A percentile compares a stretch with the other conserved stretches of the same genome.
These are phyloP conservation scores for Hyles euphorbiae DNA, from an alignment of 1,140 invertebrate species.

Conservation along the genomic window DNA sequence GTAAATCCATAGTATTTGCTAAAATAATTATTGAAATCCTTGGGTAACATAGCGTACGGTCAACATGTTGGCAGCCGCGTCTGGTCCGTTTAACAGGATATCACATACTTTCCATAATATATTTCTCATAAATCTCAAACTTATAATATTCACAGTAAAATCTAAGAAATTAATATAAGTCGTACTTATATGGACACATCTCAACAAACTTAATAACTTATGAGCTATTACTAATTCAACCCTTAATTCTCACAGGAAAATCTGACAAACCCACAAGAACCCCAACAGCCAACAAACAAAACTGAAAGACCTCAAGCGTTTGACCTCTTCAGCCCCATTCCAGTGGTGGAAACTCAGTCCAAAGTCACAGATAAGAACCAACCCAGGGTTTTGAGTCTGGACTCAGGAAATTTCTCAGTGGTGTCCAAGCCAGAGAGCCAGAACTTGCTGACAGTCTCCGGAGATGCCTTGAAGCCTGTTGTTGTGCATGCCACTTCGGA, in stretches of 20 bases:
- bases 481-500: constrained; percentile 57
- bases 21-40: no score
- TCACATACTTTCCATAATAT: no score
- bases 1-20: no score
- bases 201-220: no score
- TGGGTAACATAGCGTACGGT: no score
- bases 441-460: constrained; percentile 50
- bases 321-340: constrained; percentile 75
- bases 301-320: constrained; percentile 56
- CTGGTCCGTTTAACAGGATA: no score
- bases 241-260: constrained; percentile 43
- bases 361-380: constrained; percentile 51
- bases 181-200: neutral
- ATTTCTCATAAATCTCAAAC: no score
- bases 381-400: constrained; percentile 56
- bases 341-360: constrained; percentile 48
- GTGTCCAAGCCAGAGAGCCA: constrained; percentile 49
- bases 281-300: constrained; percentile 1
- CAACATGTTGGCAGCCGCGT: no score
- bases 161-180: no score
- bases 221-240: no score
- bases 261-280: constrained; percentile 20
- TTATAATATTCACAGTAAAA: no score
- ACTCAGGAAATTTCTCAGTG: constrained; percentile 66
- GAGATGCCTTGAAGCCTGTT: constrained; percentile 56